These are phyloP conservation scores for Panagrolaimus sp. DNA, from an alignment of 1,140 invertebrate genomes.

Conservation along the genomic window DNA sequence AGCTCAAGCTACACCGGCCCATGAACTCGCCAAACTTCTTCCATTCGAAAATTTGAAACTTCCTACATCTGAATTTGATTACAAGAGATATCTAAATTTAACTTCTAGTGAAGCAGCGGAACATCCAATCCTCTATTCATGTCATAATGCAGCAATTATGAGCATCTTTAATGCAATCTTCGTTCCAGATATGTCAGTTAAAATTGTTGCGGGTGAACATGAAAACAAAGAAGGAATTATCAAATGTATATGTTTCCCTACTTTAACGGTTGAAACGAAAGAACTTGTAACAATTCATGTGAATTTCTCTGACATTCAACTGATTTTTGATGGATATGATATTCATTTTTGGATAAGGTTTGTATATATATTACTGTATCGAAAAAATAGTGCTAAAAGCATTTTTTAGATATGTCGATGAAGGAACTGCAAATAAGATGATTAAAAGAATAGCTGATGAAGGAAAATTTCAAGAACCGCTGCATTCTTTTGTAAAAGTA, in stretches of 20 bases:
- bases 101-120: background rate
- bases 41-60: background rate
- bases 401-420: background rate
- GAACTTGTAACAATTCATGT: background rate
- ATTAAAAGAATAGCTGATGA: background rate
- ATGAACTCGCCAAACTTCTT: background rate
- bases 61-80: background rate
- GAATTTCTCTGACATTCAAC: background rate
- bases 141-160: background rate
- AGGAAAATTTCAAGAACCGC: background rate
- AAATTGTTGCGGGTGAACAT: background rate
- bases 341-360: background rate
- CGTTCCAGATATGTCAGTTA: background rate
- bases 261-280: background rate
- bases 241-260: background rate
- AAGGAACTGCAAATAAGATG: background rate
- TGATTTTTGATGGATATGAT: background rate
- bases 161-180: background rate
- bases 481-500: conserved; percentile 2
- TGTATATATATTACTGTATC: background rate
- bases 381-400: background rate
- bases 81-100: background rate
- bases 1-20: background rate
- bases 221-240: background rate
- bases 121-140: background rate